Conservation (phyloP, 2,797 vertebrate species). For the Hippoglossus hippoglossus region DNA sequence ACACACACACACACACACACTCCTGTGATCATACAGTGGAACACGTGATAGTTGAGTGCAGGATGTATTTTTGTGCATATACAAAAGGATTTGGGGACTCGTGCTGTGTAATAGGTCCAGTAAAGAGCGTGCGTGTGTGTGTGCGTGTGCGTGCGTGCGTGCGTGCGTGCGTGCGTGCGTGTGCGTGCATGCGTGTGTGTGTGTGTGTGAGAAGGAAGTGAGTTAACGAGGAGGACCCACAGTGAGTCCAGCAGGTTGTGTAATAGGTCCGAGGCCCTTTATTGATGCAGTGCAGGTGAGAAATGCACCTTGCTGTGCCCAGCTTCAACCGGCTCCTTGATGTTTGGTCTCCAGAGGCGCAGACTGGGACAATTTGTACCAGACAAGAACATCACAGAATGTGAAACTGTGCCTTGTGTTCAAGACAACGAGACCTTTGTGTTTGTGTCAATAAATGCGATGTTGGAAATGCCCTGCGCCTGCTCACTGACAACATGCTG, state of each 20-base stretch:
- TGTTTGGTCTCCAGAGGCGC: slow-evolving; percentile 23
- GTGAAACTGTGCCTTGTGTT: slow-evolving; percentile 13
- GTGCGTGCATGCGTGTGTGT: no score
- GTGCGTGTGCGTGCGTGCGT: no score
- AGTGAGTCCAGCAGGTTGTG: slow-evolving; percentile 30
- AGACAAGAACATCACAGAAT: slow-evolving; percentile 6
- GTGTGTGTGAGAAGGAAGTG: neutral
- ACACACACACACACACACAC: no score
- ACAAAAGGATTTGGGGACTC: neutral
- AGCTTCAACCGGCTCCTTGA: slow-evolving; percentile 23
- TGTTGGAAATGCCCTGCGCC: neutral
- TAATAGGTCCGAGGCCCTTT: slow-evolving; percentile 28
- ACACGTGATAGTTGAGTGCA: neutral
- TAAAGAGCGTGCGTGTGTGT: neutral
- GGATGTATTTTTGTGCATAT: slow-evolving; percentile 6
- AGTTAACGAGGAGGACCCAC: slow-evolving; percentile 27
- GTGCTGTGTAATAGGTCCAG: slow-evolving; percentile 9
- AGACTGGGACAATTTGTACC: slow-evolving; percentile 48
- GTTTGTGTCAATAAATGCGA: neutral
- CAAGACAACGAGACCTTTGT: neutral
- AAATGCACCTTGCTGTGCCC: slow-evolving; percentile 13
- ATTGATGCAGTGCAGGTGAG: slow-evolving; percentile 26
- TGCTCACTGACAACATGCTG: slow-evolving; percentile 12
- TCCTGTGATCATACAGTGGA: no score
- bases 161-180: no score